Evolutionary conservation across 2,888 invertebrate species (phyloP), one percentile per base, ranked within the genome.

Genomic region (Agonopterix heracliana): DNA sequence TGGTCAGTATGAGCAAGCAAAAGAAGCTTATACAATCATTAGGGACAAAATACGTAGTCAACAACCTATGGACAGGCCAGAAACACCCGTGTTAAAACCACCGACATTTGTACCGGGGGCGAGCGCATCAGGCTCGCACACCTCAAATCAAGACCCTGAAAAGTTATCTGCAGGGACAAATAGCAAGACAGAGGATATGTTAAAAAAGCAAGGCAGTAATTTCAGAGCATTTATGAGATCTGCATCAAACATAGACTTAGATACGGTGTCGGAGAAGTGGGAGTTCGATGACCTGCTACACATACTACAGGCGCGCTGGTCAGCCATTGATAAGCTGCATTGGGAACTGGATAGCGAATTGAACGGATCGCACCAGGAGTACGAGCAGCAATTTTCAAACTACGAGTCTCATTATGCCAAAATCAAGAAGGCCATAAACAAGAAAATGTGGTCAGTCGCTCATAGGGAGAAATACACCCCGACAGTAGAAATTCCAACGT

Each of bases 261-360:
- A 44, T 3, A 26, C 10, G 4, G 26, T 50, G 10, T 26, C 44
- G 11, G 44, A 50, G 14, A 47, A 47, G 17, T 50, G 50, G 50
- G 50, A 51, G 13, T 49, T 51, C 42, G 47, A 54, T 43, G 51
- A 54, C 17, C 17, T 45, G 1, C 38, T 54, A 10, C 46, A 44
- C 11, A 44, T 48, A n/a, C n/a, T 55, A 5, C 40, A 52, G n/a
- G 10, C 46, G 7, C 46, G 54, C 2, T 55, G 55, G 55, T 3
- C 41, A 26, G 45, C 45, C 9, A 48, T 53, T 9, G 55, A 55
- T 26, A 11, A 26, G 7, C 44, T 52, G 17, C 54, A 56, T 34
- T 54, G 54, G 56, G 50, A 52, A 12, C 41, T 56, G 34, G 54
- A 54, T 9, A 47, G 47, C 38, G 52, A 54, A 34, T 13, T 49